Evolutionary conservation across 2,797 vertebrate genomes (phyloP).

Genomic region (Thamnophis elegans): DNA sequence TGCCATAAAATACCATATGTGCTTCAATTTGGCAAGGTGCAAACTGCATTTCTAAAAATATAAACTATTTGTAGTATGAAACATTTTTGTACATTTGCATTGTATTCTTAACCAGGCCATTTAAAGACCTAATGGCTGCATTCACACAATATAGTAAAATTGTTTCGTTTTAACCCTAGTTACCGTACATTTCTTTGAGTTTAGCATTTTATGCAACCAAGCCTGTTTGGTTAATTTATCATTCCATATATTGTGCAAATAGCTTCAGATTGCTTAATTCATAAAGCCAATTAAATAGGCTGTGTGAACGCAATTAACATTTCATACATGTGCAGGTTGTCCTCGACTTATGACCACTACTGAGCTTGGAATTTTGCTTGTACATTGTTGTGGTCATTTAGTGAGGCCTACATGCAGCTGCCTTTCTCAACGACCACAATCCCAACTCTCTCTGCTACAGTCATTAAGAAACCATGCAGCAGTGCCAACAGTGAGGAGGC

Average conservation of each 20-base stretch:
- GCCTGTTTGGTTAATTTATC: not conserved
- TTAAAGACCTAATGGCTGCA: not conserved
- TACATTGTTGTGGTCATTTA: not conserved
- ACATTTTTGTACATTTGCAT: not conserved
- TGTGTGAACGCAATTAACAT: not conserved
- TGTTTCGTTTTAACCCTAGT: not conserved
- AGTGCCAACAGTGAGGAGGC: not conserved
- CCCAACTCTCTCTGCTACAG: not conserved
- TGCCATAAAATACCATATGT: not conserved
- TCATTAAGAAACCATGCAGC: not conserved
- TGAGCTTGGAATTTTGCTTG: not conserved
- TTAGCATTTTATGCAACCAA: not conserved
- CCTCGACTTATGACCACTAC: not conserved
- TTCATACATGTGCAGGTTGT: not conserved
- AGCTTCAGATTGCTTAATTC: not conserved
- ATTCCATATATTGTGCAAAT: not conserved
- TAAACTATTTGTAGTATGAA: not conserved
- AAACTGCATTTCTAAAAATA: not conserved
- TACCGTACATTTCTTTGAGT: not conserved
- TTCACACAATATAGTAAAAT: not conserved
- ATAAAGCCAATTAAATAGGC: not conserved
- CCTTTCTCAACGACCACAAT: not conserved
- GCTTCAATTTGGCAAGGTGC: not conserved
- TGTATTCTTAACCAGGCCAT: not conserved
- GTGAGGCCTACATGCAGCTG: not conserved